Conservation (phyloP, 1,140 invertebrate genomes). For the Zophobas morio region DNA sequence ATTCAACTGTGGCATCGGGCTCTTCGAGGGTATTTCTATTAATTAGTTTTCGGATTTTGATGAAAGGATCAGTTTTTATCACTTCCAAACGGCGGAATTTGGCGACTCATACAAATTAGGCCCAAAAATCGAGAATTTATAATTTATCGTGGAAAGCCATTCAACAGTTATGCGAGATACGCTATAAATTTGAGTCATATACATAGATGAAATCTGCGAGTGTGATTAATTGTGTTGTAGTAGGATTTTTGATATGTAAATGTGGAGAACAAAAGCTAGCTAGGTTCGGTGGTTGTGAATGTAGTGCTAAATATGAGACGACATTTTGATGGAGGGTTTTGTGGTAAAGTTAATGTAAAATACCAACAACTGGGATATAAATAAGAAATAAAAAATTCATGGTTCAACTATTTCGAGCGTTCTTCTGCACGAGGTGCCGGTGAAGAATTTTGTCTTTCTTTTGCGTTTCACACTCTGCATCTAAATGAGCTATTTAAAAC, state of each 20-base stretch:
- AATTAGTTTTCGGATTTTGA: conserved; percentile 17
- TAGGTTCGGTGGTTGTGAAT: no score
- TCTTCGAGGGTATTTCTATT: conserved; percentile 3
- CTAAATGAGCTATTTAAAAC: no score
- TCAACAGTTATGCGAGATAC: conserved; percentile 1
- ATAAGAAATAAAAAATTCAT: no score
- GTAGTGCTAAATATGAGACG: no score
- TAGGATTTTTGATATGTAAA: conserved; percentile 31
- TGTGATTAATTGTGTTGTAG: conserved; percentile 24
- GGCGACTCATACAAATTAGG: neutral
- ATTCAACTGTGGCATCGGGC: conserved; percentile 33
- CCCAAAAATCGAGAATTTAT: conserved; percentile 9
- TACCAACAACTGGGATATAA: no score
- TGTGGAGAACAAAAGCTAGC: neutral
- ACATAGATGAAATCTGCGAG: conserved; percentile 27
- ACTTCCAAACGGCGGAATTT: neutral
- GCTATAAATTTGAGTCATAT: conserved; percentile 16
- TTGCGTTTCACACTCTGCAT: no score
- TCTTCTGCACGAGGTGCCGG: no score
- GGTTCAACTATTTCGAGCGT: no score
- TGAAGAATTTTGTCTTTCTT: no score
- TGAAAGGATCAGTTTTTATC: conserved; percentile 13
- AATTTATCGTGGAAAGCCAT: conserved; percentile 4
- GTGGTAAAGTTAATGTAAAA: no score
- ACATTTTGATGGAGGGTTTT: no score